phyloP scores from a whole-genome alignment of 2,888 invertebrate species.

The Eueremaeus valkanovi region DNA sequence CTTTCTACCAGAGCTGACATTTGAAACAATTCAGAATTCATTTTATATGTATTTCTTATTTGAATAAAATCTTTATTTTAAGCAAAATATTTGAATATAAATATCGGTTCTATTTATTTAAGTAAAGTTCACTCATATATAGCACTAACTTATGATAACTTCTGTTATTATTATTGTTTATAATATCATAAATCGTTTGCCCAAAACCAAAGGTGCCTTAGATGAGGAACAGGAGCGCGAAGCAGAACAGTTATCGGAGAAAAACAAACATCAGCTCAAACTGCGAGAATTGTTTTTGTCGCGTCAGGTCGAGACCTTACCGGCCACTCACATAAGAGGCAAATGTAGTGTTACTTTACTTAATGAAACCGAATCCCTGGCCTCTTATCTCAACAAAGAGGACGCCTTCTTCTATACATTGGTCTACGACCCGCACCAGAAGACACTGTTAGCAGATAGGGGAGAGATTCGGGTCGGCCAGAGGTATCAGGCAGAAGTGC shows the following conservation, averaged over 20 bases:
- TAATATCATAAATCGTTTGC: too few species aligned
- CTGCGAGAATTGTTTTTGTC: conserved; percentile 98
- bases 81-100: too few species aligned
- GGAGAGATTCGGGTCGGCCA: conserved; percentile 88
- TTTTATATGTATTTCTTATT: too few species aligned
- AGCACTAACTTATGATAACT: too few species aligned
- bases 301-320: conserved; percentile 87
- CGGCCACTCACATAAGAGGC: conserved; percentile 97
- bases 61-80: too few species aligned
- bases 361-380: conserved; percentile 96
- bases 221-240: conserved; percentile 66
- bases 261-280: conserved; percentile 91
- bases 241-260: conserved; percentile 61
- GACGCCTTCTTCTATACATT: conserved; percentile 99
- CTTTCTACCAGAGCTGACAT: too few species aligned
- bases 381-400: conserved; percentile 95
- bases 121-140: too few species aligned
- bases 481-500: conserved; percentile 93
- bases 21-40: too few species aligned
- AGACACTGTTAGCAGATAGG: conserved; percentile 97
- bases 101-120: too few species aligned
- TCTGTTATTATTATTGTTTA: too few species aligned
- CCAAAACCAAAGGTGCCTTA: conserved; percentile 68
- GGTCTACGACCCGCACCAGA: conserved; percentile 98
- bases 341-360: conserved; percentile 98